Evolutionary conservation across 2,888 invertebrate genomes (phyloP), one percentile per base, ranked within the genome.

Genomic region (Philopedon plagiatum): DNA sequence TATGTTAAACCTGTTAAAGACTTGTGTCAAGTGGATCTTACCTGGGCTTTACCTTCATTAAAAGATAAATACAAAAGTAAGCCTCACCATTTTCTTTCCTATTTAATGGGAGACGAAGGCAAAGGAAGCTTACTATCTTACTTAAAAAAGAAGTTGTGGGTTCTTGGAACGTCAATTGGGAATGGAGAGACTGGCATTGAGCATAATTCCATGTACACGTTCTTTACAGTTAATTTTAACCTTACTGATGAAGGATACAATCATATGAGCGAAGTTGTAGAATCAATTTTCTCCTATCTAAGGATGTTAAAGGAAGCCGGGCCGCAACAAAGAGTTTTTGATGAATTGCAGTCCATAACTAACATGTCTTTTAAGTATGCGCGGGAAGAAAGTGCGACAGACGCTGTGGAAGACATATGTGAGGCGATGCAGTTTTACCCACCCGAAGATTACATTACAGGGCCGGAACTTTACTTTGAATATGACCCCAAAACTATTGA

Each of bases 51-150:
- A 78, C 92, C 91, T 5, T 86, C 91, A 5, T 79, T 89, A 29
- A 86, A 88, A 23, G 85, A 90, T 71, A 86, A 92, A 72, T 96
- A 95, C 83, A 90, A 90, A 83, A 89, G 88, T 15, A 94, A 94
- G 82, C 94, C 95, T 0, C 89, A 93, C 73, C 90, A 92, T 76
- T 94, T 94, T 80, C 85, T 97, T 3, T 91, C 93, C 0, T 91
- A 91, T 84, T 84, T 97, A n/a, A 85, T 97, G 3, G 95, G 94
- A 0, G 93, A 96, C 83, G 96, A 97, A 84, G 96, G 96, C 0
- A 90, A 91, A 79, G 95, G 94, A 66, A 94, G 94, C 77, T 85
- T 96, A n/a, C 89, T 94, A 1, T 91, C 93, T 0, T 94, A 92
- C 81, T 86, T 96, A 19, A 89, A 92, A 68, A 91, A 91, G 80